A percentile compares a stretch with the other conserved stretches of the same genome.
Evolutionary conservation across 2,888 invertebrate species (phyloP).

Genomic region (Tethea ocularis): DNA sequence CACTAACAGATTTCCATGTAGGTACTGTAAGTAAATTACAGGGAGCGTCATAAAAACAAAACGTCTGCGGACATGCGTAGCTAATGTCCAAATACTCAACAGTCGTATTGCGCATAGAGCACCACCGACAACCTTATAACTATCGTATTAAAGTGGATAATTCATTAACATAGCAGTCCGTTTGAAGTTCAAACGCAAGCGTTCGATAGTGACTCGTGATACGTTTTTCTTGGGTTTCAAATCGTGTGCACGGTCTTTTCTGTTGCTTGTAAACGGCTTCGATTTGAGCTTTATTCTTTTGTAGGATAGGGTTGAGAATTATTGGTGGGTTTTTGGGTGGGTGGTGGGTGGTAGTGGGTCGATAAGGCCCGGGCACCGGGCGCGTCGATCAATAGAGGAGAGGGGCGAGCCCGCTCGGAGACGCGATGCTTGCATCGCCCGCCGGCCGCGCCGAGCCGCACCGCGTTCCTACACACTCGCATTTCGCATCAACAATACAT

Average conservation of each 20-base stretch:
- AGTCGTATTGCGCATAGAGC: constrained; percentile 53
- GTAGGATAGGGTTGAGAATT: constrained; percentile 67
- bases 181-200: constrained; percentile 43
- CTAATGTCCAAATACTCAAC: constrained; percentile 56
- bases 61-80: constrained; percentile 77
- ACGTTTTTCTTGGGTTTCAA: constrained; percentile 67
- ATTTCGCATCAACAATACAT: constrained; percentile 52
- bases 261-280: constrained; percentile 29
- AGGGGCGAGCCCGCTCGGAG: constrained; percentile 43
- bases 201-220: constrained; percentile 64
- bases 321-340: constrained; percentile 38
- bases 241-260: constrained; percentile 49
- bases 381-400: constrained; percentile 74
- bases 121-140: constrained; percentile 59
- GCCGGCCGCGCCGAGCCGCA: no score
- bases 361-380: constrained; percentile 66
- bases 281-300: constrained; percentile 46
- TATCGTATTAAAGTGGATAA: constrained; percentile 68
- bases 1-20: constrained; percentile 21
- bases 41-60: constrained; percentile 57
- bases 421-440: constrained; percentile 49
- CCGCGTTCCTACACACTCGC: constrained; percentile 59
- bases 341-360: constrained; percentile 69
- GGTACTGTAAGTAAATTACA: constrained; percentile 40
- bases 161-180: constrained; percentile 55